Evolutionary conservation across 2,888 invertebrate genomes (phyloP).

Genomic region (Ophioninae sp.): DNA sequence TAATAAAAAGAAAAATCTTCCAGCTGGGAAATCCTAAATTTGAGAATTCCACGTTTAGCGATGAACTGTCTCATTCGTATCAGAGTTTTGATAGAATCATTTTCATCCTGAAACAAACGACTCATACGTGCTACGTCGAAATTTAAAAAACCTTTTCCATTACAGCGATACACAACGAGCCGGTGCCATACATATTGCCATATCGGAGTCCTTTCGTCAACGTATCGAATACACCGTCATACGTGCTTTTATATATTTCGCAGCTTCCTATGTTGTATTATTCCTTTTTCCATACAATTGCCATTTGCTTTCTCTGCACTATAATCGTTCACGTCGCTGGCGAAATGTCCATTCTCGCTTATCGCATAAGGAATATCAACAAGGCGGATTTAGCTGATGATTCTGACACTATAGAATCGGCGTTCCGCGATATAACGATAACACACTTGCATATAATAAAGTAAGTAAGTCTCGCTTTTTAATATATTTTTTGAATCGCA

Average conservation of each 20-base stretch:
- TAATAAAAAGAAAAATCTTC: too few relatives aligned
- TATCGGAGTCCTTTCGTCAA: slow-evolving; percentile 42
- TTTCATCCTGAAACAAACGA: background rate
- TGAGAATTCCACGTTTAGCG: too few relatives aligned
- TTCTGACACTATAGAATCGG: background rate
- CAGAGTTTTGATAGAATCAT: background rate
- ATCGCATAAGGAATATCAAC: slow-evolving; percentile 45
- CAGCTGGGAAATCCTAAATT: too few relatives aligned
- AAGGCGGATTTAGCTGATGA: background rate
- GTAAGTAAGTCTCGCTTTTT: slow-evolving; percentile 27
- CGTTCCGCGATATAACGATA: slow-evolving; percentile 20
- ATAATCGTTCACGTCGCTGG: slow-evolving; percentile 53
- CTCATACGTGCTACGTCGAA: background rate
- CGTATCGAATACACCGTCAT: slow-evolving; percentile 36
- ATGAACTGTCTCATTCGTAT: too few relatives aligned
- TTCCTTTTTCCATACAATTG: slow-evolving; percentile 44
- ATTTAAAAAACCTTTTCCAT: background rate
- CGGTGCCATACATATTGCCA: slow-evolving; percentile 37
- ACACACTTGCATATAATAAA: slow-evolving; percentile 42
- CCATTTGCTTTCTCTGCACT: slow-evolving; percentile 46
- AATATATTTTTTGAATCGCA: background rate
- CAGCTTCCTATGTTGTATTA: slow-evolving; percentile 54
- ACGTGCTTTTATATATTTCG: slow-evolving; percentile 36
- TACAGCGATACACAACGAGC: slow-evolving; percentile 44
- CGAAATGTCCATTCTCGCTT: slow-evolving; percentile 52